Conservation (phyloP, 2,113 vertebrate genomes). For the Corythornis cristatus region DNA sequence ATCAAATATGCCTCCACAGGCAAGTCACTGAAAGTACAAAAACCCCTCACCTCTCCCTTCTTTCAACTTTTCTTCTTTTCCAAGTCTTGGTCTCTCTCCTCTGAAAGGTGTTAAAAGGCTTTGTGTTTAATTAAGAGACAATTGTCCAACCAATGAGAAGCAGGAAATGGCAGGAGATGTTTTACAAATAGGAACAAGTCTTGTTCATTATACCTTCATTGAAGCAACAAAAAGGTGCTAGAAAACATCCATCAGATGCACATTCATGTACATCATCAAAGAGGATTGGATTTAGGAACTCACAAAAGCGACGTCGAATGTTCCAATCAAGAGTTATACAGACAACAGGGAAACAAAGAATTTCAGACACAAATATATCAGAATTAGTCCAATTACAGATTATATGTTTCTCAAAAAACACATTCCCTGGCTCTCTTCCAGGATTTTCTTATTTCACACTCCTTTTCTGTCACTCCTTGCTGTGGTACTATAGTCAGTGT, state of each 20-base stretch:
- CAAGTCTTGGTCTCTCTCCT: not conserved
- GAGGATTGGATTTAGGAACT: conserved; percentile 76
- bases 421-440: conserved; percentile 64
- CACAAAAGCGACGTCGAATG: conserved; percentile 77
- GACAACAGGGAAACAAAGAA: conserved; percentile 77
- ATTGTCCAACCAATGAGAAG: conserved; percentile 76
- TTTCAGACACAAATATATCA: conserved; percentile 68
- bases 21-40: not conserved
- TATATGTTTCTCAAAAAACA: conserved; percentile 63
- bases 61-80: not conserved
- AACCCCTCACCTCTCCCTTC: not conserved
- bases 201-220: conserved; percentile 83
- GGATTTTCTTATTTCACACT: conserved; percentile 56
- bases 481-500: not conserved
- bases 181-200: conserved; percentile 84
- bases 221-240: conserved; percentile 81
- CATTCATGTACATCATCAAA: conserved; percentile 73
- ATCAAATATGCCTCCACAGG: not conserved
- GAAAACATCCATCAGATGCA: conserved; percentile 81
- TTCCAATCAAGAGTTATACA: conserved; percentile 80
- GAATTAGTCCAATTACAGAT: conserved; percentile 81
- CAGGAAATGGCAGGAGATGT: conserved; percentile 72
- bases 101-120: conserved; percentile 53
- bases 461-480: conserved; percentile 33
- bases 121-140: conserved; percentile 77